phyloP scores from a whole-genome alignment of 2,797 vertebrate genomes.

The Sebastes taczanowskii region DNA sequence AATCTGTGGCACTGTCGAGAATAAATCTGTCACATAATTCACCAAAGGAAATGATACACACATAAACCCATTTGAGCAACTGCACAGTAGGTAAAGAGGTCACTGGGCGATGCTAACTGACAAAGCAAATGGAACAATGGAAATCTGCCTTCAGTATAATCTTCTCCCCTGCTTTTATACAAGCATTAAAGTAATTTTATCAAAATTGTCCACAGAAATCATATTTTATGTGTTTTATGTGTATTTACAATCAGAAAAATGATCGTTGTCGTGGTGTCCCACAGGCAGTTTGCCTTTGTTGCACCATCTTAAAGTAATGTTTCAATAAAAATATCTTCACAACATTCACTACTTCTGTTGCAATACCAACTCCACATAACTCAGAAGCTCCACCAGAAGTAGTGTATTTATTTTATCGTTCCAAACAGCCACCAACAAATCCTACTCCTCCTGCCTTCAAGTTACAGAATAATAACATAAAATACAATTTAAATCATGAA shows the following conservation, averaged over 20 bases:
- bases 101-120: not conserved
- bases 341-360: not conserved
- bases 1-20: not conserved
- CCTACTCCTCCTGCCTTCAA: not conserved
- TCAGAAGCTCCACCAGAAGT: not conserved
- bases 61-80: not conserved
- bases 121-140: not conserved
- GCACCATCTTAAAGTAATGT: not conserved
- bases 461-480: not conserved
- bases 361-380: not conserved
- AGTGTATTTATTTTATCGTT: too few relatives aligned
- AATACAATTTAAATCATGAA: not conserved
- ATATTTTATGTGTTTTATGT: not conserved
- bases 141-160: not conserved
- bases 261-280: not conserved
- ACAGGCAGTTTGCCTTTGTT: not conserved
- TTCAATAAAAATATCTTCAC: not conserved
- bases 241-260: not conserved
- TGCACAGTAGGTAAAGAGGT: not conserved
- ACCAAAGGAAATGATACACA: conserved; percentile 1
- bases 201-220: not conserved
- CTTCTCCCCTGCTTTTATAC: not conserved
- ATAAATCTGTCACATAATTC: not conserved
- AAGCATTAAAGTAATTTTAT: not conserved
- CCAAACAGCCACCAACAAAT: not conserved